Evolutionary conservation across 2,113 vertebrate genomes (phyloP), one percentile per base, ranked within the genome.

Genomic region (Alligator sinensis): DNA sequence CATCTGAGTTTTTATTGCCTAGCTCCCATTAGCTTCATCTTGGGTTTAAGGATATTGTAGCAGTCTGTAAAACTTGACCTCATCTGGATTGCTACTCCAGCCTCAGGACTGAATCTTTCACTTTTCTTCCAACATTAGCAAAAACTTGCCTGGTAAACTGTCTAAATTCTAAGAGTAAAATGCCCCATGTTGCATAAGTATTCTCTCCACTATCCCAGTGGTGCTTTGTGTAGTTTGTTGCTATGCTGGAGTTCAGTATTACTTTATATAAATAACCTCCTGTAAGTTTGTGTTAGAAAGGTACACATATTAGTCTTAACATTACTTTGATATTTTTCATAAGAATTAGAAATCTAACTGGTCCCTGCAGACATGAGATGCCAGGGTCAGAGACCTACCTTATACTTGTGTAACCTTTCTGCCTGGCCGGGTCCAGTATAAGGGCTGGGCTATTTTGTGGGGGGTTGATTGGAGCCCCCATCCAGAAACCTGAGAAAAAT

Each of bases 31-130:
- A 77, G 25, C 34, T 74, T 74, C 70, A 47, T 47, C 21, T 74
- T 74, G 47, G 54, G 78, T 24, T 68, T 86, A 75, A 81, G 90
- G 77, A 62, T 87, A 61, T 79, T 96, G 66, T 28, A 80, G 11
- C 94, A 89, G 63, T 80, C 28, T 3, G 58, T 76, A 91, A 84
- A 82, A 64, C 57, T 24, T 55, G 77, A 10, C 47, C 54, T 77
- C 85, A 93, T n/a, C 3, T 24, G 47, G 70, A 84, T 75, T 0
- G 0, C 76, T 88, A 59, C 88, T 58, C 63, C 74, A 74, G 38
- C 85, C 70, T 47, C 38, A 22, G 11, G 24, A 47, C 11, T 74
- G 70, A 11, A 74, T 74, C 22, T 74, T 74, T 74, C 70, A 74
- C 34, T 47, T 12, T 12, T 74, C 22, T 74, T 47, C 34, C 34